A percentile compares a stretch with the other conserved stretches of the same genome.
Conservation (phyloP, 2,888 invertebrate species). For the Mythimna vitellina region DNA sequence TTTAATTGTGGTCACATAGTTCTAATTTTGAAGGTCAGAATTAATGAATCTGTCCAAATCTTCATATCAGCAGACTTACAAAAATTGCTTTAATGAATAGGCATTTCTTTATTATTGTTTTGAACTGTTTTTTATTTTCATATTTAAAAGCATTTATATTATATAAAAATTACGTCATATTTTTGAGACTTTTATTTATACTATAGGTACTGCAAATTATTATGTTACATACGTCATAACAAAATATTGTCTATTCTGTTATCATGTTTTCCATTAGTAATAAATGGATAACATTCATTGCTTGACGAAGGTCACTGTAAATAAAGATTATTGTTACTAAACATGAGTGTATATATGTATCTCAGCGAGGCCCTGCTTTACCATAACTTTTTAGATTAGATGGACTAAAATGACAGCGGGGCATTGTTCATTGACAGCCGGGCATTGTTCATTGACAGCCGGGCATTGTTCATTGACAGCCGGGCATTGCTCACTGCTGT, state of each 20-base stretch:
- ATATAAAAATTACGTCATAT: conserved; percentile 54
- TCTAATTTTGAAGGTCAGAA: conserved; percentile 29
- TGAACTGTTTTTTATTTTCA: conserved; percentile 53
- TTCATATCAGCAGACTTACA: conserved; percentile 22
- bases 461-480: too few relatives aligned
- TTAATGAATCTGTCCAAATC: conserved; percentile 14
- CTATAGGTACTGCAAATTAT: conserved; percentile 9
- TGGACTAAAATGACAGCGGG: too few relatives aligned
- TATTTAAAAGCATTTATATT: conserved; percentile 57
- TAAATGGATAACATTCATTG: conserved; percentile 50
- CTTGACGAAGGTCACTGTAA: conserved; percentile 56
- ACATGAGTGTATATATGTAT: conserved; percentile 20
- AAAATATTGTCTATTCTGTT: conserved; percentile 47
- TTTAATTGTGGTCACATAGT: conserved; percentile 21
- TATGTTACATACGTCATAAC: conserved; percentile 41
- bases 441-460: too few relatives aligned
- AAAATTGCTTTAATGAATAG: conserved; percentile 48
- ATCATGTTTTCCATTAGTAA: conserved; percentile 51
- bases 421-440: too few relatives aligned
- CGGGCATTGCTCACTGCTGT: too few relatives aligned
- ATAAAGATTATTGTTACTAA: conserved; percentile 56
- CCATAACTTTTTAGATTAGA: too few relatives aligned
- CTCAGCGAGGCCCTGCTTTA: background rate
- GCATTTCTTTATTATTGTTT: conserved; percentile 53
- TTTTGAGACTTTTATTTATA: conserved; percentile 55